Conservation (phyloP, 2,113 vertebrate species). For the Rhinolophus ferrumequinum region DNA sequence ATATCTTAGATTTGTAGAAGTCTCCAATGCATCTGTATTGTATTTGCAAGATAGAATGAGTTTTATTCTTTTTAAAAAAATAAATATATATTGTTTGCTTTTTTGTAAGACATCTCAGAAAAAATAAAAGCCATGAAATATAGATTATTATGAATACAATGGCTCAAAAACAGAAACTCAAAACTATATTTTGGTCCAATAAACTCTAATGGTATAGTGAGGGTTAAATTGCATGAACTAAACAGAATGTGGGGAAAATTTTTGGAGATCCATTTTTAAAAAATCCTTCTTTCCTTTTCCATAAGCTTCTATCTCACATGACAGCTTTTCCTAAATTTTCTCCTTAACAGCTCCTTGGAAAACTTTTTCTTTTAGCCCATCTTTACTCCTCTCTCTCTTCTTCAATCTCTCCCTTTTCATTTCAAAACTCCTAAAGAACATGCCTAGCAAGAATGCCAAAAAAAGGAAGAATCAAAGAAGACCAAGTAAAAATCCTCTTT, state of each 20-base stretch:
- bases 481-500: background rate
- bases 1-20: background rate
- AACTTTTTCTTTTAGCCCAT: background rate
- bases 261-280: background rate
- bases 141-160: background rate
- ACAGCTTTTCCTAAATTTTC: background rate
- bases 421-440: background rate
- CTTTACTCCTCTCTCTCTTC: background rate
- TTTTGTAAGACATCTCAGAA: background rate
- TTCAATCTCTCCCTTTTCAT: background rate
- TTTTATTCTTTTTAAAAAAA: conserved; percentile 1
- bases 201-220: background rate
- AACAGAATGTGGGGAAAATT: background rate
- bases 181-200: background rate
- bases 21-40: background rate
- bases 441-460: background rate
- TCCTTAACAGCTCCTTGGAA: background rate
- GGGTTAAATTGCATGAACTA: background rate
- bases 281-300: background rate
- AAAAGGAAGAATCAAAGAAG: background rate
- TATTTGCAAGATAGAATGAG: conserved; percentile 6
- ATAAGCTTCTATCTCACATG: background rate
- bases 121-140: background rate
- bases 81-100: background rate
- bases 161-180: background rate